A percentile compares a stretch with the other conserved stretches of the same genome.
These are phyloP conservation scores for Cremastinae sp. DNA, from an alignment of 2,888 invertebrate genomes.

Conservation along the genomic window DNA sequence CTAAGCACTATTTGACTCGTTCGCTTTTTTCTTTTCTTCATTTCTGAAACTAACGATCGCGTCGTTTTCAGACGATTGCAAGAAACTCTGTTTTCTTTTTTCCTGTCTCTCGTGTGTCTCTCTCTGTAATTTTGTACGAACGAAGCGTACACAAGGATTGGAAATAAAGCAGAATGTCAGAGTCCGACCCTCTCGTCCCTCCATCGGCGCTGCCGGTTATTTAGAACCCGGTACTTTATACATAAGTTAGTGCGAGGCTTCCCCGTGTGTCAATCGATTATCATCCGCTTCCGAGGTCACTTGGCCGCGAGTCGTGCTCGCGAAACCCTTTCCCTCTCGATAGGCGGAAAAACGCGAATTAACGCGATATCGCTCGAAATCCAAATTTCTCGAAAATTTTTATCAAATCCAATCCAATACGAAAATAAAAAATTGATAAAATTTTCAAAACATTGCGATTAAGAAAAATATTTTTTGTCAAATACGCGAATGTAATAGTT, in stretches of 20 bases:
- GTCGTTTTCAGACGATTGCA: conserved; percentile 29
- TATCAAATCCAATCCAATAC: too few relatives aligned
- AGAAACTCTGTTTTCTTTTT: conserved; percentile 34
- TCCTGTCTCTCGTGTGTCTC: conserved; percentile 15
- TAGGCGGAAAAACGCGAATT: background rate
- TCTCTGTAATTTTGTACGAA: conserved; percentile 1
- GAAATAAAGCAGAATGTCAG: conserved; percentile 55
- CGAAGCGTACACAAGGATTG: conserved; percentile 27
- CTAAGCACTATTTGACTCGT: conserved; percentile 32
- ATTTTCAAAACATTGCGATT: background rate
- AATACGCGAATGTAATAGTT: too few relatives aligned
- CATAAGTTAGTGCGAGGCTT: conserved; percentile 61
- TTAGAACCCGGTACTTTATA: conserved; percentile 62
- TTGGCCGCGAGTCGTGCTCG: conserved; percentile 40
- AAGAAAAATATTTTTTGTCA: too few relatives aligned
- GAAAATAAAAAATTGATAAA: conserved; percentile 7
- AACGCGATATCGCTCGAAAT: background rate
- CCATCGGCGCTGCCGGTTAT: conserved; percentile 53
- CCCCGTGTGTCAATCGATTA: conserved; percentile 62
- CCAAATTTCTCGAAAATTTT: background rate
- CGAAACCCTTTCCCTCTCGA: conserved; percentile 19
- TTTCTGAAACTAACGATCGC: conserved; percentile 32
- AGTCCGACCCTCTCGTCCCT: conserved; percentile 37
- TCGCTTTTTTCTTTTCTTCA: conserved; percentile 5
- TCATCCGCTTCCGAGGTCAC: conserved; percentile 60